Base-by-base conservation (phyloP, 2,888 invertebrate species). In the Erannis defoliaria region DNA sequence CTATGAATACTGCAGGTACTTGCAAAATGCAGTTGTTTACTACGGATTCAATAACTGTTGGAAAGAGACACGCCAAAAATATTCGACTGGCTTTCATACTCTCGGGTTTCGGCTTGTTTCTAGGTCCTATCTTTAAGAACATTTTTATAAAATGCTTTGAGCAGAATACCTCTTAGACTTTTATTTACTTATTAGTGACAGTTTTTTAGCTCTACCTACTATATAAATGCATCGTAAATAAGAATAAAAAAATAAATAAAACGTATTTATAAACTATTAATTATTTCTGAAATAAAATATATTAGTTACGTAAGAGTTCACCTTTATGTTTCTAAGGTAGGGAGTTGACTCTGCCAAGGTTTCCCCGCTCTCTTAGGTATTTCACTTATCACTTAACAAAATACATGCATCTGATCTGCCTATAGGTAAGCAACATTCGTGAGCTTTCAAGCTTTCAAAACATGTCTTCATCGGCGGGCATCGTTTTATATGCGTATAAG, bases 391-490 rank as follows among this genome's bases (percentile, higher is more conserved):
- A 38, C 38, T 38, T 10, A 18, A 16, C n/a, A n/a, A 42, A 21
- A 8, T 42, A 42, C 38, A 18, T 9, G 18, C 38, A 9, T 9
- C 26, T 26, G 3, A 26, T 26, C 26, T 14, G 21, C 19, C 10
- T 8, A 21, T 40, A 23, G 48, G 33, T 35, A 49, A 21, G 8
- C 21, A 43, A 23, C 26, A 37, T 1, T 23, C 23, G 18, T 38
- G 38, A 50, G 43, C 26, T 57, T 57, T 50, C 51, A 45, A 53
- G 46, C 40, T 46, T 58, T 59, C 53, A 45, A 53, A 58, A 45
- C 18, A 53, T 53, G 46, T 40, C 46, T 53, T 53, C 46, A 53
- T 59, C 58, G 53, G 58, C 53, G n/a, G n/a, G n/a, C n/a, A n/a
- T n/a, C n/a, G 53, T 59, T 51, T 38, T 53, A 40, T 38, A 38